Percentiles rank a stretch among this genome's conserved stretches.
Conservation (phyloP, 2,797 vertebrate species). For the Squalus acanthias region DNA sequence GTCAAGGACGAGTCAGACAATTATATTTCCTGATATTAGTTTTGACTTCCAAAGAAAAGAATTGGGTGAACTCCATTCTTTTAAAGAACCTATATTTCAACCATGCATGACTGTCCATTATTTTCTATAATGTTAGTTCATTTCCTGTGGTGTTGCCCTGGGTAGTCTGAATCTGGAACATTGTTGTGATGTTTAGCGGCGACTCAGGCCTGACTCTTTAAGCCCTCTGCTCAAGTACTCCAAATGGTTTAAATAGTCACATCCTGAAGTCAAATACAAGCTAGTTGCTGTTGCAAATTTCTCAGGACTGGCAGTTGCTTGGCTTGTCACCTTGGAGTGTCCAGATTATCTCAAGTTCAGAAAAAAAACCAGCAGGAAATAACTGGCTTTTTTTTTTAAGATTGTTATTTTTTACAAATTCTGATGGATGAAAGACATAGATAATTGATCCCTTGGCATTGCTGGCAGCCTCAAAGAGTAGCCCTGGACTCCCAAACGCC, state of each 20-base stretch:
- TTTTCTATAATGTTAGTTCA: background rate
- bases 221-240: background rate
- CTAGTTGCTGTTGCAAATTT: background rate
- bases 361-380: background rate
- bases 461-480: background rate
- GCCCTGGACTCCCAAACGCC: background rate
- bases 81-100: background rate
- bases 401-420: background rate
- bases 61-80: background rate
- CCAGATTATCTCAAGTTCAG: background rate
- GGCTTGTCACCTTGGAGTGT: background rate
- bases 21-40: background rate
- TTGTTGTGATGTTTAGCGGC: background rate
- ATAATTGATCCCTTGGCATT: background rate
- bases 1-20: background rate
- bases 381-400: background rate
- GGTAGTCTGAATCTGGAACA: background rate
- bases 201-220: background rate
- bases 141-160: background rate
- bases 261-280: background rate
- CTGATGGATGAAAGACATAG: background rate
- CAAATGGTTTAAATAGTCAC: background rate
- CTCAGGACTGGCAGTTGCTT: background rate
- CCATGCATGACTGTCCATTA: too few species aligned
- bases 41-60: background rate